Base-by-base conservation (phyloP, 53 echinoderm and acorn worm species). In the Echinarachnius parma region DNA sequence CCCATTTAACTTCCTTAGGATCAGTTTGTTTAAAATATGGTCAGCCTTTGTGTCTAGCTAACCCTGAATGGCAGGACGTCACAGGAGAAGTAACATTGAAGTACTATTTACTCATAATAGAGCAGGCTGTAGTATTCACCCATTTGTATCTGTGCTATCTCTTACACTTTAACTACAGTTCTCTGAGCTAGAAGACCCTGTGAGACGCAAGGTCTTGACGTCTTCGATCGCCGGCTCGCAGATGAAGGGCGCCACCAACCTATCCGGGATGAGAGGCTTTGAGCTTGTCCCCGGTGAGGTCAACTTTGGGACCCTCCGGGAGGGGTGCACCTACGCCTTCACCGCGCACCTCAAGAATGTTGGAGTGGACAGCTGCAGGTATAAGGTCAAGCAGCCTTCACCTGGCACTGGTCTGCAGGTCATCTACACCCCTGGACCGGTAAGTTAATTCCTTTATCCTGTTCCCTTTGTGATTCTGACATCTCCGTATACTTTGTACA, bases 271-370 rank as follows among this genome's bases (percentile, higher is more conserved):
- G 80, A 48, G 96, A 25, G 96, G 96, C 47, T 96, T 96, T 77
- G 91, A 96, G 66, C 69, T 96, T 66, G 87, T 91, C 0, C 91
- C 96, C 1, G 90, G 91, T 13, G 87, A 96, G 66, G 91, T 96
- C 4, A 75, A 87, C 75, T 96, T 91, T 74, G 96, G 96, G 1
- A 85, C 81, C 15, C 66, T 96, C 21, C 58, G 90, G 31, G 96
- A 96, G 72, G 96, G 96, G 4, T 91, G 91, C 75, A 96, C 96
- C 19, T 96, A 96, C 56, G 80, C 87, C 53, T 91, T 96, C 80
- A 66, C 59, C 29, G 85, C 85, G 48, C 72, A 91, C 58, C 82
- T 96, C 28, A 96, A 96, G 86, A 96, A 96, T 30, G 77, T 87
- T 32, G 96, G 96, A 4, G 75, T 96, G 16, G 96, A 96, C 65